Base-by-base conservation (phyloP, 2,113 vertebrate genomes). In the Callipepla squamata region DNA sequence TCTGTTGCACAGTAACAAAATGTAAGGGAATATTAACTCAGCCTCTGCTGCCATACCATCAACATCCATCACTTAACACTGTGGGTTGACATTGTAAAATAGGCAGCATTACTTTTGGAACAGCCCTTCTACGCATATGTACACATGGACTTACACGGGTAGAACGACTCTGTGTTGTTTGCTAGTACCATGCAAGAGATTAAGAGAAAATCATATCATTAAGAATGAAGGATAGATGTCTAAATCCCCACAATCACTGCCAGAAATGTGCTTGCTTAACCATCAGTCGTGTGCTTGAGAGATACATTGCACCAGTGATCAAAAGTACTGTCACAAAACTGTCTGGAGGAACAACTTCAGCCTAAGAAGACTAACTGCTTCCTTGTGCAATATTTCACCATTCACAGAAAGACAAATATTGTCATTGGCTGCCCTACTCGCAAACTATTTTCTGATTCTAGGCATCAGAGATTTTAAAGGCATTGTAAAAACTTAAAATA, bases 401-500 rank as follows among this genome's bases (percentile, higher is more conserved):
- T 38, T 36, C 67, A 77, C 17, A 83, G 55, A 88, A 88, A 87
- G 25, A 72, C 32, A 92, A 91, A 79, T 81, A 91, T 69, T 89
- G 74, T 42, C 40, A 72, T 13, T 91, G 73, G 36, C 68, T 70
- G 51, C 44, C 16, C 13, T 23, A 38, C 25, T 11, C 84, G 34
- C 76, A 95, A 80, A 13, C 7, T 9, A 28, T 72, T 47, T 68
- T 87, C n/a, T 85, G 62, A 68, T 76, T 91, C 89, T 47, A 6
- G 2, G 44, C 78, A 86, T 57, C 13, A 77, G 11, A 69, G 23
- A 53, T 76, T 69, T 89, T 85, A 76, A 92, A 87, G 18, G 13
- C n/a, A 61, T 69, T 53, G 16, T 40, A 45, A 72, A 87, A 91
- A 53, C 9, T 42, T 78, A 13, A 55, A 66, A n/a, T 42, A 26